Conservation (phyloP, 1,140 invertebrate genomes). For the Heliconius nattereri region DNA sequence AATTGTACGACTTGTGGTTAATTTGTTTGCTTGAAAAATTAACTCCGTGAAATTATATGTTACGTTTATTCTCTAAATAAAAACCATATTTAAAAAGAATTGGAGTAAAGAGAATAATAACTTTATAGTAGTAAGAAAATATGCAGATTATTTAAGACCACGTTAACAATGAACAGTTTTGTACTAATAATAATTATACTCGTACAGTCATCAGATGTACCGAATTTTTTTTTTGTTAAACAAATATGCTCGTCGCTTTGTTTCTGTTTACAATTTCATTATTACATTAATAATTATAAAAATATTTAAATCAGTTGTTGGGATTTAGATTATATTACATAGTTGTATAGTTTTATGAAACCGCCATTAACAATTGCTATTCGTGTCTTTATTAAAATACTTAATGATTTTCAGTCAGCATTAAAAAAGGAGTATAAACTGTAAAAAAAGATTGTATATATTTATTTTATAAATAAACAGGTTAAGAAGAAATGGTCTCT, state of each 20-base stretch:
- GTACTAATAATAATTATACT: no score
- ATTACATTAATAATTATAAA: not conserved
- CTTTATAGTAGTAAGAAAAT: no score
- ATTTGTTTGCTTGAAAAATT: not conserved
- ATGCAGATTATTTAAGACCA: no score
- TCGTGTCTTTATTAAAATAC: not conserved
- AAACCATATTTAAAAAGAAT: not conserved
- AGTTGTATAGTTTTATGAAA: not conserved
- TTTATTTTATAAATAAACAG: conserved; percentile 53
- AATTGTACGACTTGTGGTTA: not conserved
- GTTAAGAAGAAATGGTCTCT: conserved; percentile 93
- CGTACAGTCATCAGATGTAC: not conserved
- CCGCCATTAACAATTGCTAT: not conserved
- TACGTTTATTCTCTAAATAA: not conserved
- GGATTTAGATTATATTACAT: not conserved
- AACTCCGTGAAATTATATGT: not conserved
- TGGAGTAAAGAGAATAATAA: no score
- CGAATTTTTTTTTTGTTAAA: not conserved
- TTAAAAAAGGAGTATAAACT: not conserved
- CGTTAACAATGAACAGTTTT: no score
- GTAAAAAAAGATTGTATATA: not conserved
- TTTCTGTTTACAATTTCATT: not conserved
- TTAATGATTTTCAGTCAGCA: not conserved
- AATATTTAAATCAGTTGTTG: not conserved
- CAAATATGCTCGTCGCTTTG: not conserved